Conservation (phyloP, 2,797 vertebrate genomes). For the Telmatherina bonti region DNA sequence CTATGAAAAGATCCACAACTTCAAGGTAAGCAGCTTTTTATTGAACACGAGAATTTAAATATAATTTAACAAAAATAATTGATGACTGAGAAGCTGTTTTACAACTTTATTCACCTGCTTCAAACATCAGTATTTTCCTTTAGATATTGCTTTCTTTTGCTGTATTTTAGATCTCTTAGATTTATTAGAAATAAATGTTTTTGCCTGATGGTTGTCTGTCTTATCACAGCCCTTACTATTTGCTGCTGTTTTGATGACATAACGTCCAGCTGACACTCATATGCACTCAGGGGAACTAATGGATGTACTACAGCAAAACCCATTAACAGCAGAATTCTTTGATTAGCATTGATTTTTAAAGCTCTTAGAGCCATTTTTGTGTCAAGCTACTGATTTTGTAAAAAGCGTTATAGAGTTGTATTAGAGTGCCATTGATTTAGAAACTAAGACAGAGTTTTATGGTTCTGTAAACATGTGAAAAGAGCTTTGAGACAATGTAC, state of each 20-base stretch:
- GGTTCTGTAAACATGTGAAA: conserved; percentile 31
- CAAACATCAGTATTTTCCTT: not conserved
- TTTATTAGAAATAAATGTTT: conserved; percentile 18
- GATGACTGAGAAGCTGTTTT: not conserved
- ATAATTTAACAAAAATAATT: not conserved
- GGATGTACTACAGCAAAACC: conserved; percentile 41
- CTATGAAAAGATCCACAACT: conserved; percentile 99
- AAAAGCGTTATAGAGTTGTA: conserved; percentile 10
- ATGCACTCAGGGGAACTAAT: conserved; percentile 66
- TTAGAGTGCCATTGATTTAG: not conserved
- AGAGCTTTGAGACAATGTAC: conserved; percentile 42
- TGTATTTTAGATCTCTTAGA: not conserved
- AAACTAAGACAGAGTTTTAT: conserved; percentile 4
- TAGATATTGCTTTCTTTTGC: not conserved
- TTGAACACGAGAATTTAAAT: not conserved
- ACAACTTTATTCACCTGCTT: conserved; percentile 1
- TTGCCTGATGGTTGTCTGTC: conserved; percentile 28
- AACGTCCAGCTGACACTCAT: conserved; percentile 69
- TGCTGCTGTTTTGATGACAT: conserved; percentile 51
- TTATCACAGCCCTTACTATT: conserved; percentile 14
- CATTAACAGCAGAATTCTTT: conserved; percentile 64
- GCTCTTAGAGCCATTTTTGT: conserved; percentile 49
- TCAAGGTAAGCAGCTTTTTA: conserved; percentile 89
- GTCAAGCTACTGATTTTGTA: conserved; percentile 22
- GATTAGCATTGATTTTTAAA: conserved; percentile 70